Evolutionary conservation across 1,140 invertebrate species (phyloP).

Genomic region (Arctopsyche grandis): DNA sequence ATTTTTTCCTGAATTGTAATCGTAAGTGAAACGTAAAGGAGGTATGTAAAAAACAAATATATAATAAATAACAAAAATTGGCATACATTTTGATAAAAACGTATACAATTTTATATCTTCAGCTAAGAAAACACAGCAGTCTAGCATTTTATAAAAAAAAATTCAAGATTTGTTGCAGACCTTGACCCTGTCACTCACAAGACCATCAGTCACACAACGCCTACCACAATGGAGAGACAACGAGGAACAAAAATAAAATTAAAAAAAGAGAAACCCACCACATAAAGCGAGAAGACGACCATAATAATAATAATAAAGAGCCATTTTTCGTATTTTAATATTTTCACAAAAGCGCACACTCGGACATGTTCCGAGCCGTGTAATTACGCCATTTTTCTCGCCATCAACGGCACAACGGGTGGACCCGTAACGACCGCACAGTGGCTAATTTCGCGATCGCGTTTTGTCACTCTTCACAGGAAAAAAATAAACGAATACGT

Average conservation of each 20-base stretch:
- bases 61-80: too few relatives aligned
- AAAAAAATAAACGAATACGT: too few relatives aligned
- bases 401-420: background rate
- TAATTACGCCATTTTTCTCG: slow-evolving; percentile 10
- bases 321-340: background rate
- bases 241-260: background rate
- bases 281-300: background rate
- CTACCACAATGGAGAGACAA: background rate
- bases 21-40: too few relatives aligned
- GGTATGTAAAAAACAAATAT: too few relatives aligned
- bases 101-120: too few relatives aligned
- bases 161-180: slow-evolving; percentile 1
- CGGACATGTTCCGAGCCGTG: background rate
- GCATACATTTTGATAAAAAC: too few relatives aligned
- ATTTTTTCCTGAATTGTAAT: too few relatives aligned
- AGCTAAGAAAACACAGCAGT: too few relatives aligned
- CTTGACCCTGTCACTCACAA: slow-evolving; percentile 21
- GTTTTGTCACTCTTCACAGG: slow-evolving; percentile 13
- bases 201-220: slow-evolving; percentile 9
- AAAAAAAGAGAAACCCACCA: background rate
- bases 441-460: slow-evolving; percentile 19
- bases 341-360: background rate
- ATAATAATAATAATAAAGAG: slow-evolving; percentile 2
- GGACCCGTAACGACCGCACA: background rate
- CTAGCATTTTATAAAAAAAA: too few relatives aligned